Conservation (phyloP, 2,113 vertebrate genomes). For the Brienomyrus brachyistius region DNA sequence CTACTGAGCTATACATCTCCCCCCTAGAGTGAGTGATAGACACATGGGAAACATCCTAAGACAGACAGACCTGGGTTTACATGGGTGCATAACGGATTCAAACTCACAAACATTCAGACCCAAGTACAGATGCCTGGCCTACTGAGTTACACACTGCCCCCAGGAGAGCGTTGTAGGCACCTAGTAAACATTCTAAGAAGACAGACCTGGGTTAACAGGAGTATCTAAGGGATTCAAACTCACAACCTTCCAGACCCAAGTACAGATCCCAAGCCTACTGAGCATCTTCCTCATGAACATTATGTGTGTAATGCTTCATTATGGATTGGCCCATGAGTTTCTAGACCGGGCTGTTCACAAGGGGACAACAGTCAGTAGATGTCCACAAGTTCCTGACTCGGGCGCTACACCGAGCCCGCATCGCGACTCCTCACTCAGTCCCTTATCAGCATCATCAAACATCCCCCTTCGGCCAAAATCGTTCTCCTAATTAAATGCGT, state of each 20-base stretch:
- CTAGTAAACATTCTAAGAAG: neutral
- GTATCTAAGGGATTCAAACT: neutral
- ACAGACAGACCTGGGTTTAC: too few species aligned
- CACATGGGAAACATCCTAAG: too few species aligned
- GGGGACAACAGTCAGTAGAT: neutral
- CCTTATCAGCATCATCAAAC: neutral
- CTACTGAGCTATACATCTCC: too few species aligned
- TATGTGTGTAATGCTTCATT: neutral
- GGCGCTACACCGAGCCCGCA: neutral
- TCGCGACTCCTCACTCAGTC: neutral
- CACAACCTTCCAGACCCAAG: neutral
- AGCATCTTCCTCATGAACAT: neutral
- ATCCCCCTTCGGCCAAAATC: constrained; percentile 1
- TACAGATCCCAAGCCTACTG: neutral
- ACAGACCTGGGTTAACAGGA: neutral
- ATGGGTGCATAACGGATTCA: too few species aligned
- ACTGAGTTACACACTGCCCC: neutral
- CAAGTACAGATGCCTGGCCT: neutral
- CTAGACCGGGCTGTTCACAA: neutral
- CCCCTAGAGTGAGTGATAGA: too few species aligned
- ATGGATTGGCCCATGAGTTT: neutral
- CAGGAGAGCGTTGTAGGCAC: neutral
- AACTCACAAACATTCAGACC: too few species aligned
- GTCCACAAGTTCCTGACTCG: neutral
- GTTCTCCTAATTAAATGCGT: constrained; percentile 24